phyloP scores from a whole-genome alignment of 2,888 invertebrate genomes.

The Nymphalis urticae region DNA sequence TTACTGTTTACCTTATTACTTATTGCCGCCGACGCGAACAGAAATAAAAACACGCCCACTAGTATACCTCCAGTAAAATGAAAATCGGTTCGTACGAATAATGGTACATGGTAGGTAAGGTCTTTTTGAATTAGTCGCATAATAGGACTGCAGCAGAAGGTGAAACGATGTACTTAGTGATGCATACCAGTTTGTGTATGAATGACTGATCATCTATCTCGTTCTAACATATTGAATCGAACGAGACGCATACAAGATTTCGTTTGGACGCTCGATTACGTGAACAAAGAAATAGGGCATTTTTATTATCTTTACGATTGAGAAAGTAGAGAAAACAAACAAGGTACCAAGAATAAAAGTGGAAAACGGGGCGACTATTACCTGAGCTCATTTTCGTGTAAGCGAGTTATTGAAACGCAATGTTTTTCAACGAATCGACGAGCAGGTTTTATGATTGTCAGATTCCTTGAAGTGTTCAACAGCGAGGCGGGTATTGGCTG shows the following conservation, averaged over 20 bases:
- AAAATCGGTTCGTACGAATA: slow-evolving; percentile 47
- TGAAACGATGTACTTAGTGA: slow-evolving; percentile 51
- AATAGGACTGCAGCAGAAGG: slow-evolving; percentile 51
- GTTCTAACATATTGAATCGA: slow-evolving; percentile 40
- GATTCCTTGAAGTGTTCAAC: slow-evolving; percentile 59
- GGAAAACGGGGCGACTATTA: not conserved
- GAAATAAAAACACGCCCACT: slow-evolving; percentile 71
- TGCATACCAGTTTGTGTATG: slow-evolving; percentile 47
- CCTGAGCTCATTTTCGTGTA: slow-evolving; percentile 25
- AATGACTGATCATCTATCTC: slow-evolving; percentile 49
- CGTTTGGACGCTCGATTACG: not conserved
- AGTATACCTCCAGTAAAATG: slow-evolving; percentile 51
- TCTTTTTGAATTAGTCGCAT: slow-evolving; percentile 56
- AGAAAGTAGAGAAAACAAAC: slow-evolving; percentile 4
- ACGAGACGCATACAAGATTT: slow-evolving; percentile 29
- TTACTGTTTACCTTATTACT: slow-evolving; percentile 76
- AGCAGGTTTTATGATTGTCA: slow-evolving; percentile 51
- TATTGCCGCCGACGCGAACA: slow-evolving; percentile 67
- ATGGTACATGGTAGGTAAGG: slow-evolving; percentile 41
- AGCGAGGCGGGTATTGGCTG: slow-evolving; percentile 44
- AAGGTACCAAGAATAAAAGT: not conserved
- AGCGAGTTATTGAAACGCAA: slow-evolving; percentile 24
- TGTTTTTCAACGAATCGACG: slow-evolving; percentile 49
- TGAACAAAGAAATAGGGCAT: not conserved
- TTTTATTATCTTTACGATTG: not conserved